phyloP scores from a whole-genome alignment of 2,797 vertebrate genomes.

The Microctenopoma steveboyesi region DNA sequence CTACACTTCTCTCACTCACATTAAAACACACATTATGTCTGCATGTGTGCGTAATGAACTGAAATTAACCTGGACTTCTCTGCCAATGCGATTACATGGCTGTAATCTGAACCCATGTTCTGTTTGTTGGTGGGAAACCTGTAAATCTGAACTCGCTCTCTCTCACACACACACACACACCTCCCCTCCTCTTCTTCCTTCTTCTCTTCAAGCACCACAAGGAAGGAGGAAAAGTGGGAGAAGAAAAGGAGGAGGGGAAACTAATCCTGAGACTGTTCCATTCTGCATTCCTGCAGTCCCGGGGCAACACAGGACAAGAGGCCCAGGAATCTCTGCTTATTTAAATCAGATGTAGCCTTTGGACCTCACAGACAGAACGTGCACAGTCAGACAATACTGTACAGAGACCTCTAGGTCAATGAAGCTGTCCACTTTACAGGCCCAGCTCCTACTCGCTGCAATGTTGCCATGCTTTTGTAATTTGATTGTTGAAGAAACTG shows the following conservation, averaged over 20 bases:
- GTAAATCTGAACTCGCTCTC: conserved; percentile 28
- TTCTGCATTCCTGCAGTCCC: conserved; percentile 79
- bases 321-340: conserved; percentile 72
- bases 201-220: conserved; percentile 37
- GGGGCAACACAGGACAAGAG: conserved; percentile 73
- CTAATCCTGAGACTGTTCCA: conserved; percentile 71
- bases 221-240: conserved; percentile 47
- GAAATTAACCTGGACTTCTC: conserved; percentile 41
- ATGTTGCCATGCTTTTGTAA: conserved; percentile 4
- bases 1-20: not conserved
- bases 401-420: conserved; percentile 33
- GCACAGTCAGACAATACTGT: conserved; percentile 4
- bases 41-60: not conserved
- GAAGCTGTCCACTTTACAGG: not conserved
- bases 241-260: conserved; percentile 67
- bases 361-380: conserved; percentile 33
- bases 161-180: not conserved
- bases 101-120: conserved; percentile 66
- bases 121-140: conserved; percentile 61
- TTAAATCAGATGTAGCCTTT: conserved; percentile 69
- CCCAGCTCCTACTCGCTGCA: not conserved
- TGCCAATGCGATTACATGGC: conserved; percentile 56
- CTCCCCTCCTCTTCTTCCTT: conserved; percentile 24
- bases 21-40: not conserved
- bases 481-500: conserved; percentile 2